Evolutionary conservation across 2,888 invertebrate genomes (phyloP).

Genomic region (Zaprionus bogoriensis): DNA sequence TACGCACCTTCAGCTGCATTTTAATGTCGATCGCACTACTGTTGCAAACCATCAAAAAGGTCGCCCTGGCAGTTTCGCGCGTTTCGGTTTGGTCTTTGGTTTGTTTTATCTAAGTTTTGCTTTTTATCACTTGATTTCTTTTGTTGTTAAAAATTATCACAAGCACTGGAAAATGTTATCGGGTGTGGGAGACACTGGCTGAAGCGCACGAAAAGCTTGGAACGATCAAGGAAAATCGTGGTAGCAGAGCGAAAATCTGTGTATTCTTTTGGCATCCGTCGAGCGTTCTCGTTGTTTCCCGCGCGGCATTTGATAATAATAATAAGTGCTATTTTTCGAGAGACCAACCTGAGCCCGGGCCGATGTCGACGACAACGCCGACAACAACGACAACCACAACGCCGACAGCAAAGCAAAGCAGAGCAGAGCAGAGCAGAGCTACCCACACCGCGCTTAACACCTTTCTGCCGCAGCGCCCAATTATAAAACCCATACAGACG

Average conservation of each 20-base stretch:
- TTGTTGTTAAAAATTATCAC: conserved; percentile 57
- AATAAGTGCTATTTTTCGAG: conserved; percentile 67
- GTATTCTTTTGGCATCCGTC: conserved; percentile 46
- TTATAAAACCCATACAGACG: conserved; percentile 61
- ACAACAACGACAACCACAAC: conserved; percentile 21
- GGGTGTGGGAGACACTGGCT: conserved; percentile 27
- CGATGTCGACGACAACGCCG: conserved; percentile 57
- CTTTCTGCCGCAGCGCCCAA: conserved; percentile 65
- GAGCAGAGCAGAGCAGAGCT: conserved; percentile 6
- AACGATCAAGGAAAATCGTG: neutral
- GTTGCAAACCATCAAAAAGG: conserved; percentile 73
- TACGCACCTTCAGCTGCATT: conserved; percentile 78
- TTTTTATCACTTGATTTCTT: conserved; percentile 48
- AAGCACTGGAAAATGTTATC: conserved; percentile 26
- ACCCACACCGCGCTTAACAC: conserved; percentile 65
- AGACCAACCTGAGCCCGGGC: conserved; percentile 66
- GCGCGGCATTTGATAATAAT: conserved; percentile 70
- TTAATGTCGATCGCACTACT: conserved; percentile 61
- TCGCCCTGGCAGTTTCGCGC: conserved; percentile 8
- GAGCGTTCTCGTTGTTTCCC: conserved; percentile 55
- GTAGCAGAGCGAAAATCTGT: neutral
- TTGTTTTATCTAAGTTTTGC: conserved; percentile 40
- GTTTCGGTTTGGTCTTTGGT: neutral
- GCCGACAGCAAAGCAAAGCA: conserved; percentile 9
- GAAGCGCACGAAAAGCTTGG: conserved; percentile 34